These are phyloP conservation scores for Platyscapa corneri DNA, from an alignment of 1,140 invertebrate species.

Conservation along the genomic window DNA sequence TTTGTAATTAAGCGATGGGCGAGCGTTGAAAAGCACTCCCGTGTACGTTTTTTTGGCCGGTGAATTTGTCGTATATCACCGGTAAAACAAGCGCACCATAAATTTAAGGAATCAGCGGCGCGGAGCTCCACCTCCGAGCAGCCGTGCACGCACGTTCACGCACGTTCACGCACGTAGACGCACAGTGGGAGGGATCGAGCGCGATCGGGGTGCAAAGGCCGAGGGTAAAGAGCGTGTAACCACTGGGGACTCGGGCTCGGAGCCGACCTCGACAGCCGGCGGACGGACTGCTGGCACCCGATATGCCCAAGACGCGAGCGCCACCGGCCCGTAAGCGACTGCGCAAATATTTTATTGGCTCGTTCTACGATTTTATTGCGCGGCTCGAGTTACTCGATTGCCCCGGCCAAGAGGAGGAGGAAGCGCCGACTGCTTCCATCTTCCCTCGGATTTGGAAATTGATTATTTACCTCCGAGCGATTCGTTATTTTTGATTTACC, in stretches of 20 bases:
- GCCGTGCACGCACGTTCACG: constrained; percentile 22
- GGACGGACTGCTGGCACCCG: not conserved
- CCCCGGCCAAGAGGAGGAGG: too few species aligned
- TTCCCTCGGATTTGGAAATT: too few species aligned
- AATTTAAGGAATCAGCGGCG: constrained; percentile 3
- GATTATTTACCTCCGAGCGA: too few species aligned
- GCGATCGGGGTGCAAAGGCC: constrained; percentile 25
- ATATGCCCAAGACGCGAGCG: constrained; percentile 41
- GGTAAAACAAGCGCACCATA: not conserved
- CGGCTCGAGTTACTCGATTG: constrained; percentile 55
- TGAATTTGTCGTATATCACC: not conserved
- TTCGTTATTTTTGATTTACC: too few species aligned
- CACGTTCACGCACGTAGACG: constrained; percentile 28
- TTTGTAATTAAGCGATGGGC: too few species aligned
- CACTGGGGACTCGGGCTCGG: constrained; percentile 60
- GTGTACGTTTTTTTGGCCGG: not conserved
- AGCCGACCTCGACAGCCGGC: not conserved
- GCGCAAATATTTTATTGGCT: constrained; percentile 74
- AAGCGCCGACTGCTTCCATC: not conserved
- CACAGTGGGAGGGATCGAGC: constrained; percentile 23
- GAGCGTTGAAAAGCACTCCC: too few species aligned
- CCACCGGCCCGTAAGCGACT: constrained; percentile 61
- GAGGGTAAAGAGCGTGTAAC: constrained; percentile 70
- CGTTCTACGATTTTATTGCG: constrained; percentile 70
- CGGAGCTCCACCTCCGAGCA: not conserved